Conservation (phyloP, 2,113 vertebrate species). For the Solenodon paradoxus region DNA sequence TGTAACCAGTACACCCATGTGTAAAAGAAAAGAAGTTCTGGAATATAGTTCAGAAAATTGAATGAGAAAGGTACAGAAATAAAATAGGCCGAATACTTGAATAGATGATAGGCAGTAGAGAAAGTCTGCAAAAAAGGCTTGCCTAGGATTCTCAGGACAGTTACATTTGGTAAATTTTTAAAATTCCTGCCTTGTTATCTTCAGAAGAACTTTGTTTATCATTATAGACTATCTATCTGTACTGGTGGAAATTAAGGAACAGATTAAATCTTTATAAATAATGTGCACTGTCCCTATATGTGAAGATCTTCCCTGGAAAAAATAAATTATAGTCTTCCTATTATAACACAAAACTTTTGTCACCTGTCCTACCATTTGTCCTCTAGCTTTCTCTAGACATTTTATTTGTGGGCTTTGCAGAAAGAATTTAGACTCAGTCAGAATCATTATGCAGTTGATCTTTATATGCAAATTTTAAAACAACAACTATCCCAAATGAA, state of each 20-base stretch:
- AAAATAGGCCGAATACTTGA: neutral
- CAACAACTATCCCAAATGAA: neutral
- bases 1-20: neutral
- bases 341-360: neutral
- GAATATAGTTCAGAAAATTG: neutral
- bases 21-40: conserved; percentile 12
- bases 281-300: neutral
- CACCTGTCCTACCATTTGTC: neutral
- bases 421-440: neutral
- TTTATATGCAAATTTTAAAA: neutral
- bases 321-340: neutral
- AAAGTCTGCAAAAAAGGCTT: neutral
- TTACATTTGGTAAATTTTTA: neutral
- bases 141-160: neutral
- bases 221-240: neutral
- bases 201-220: neutral
- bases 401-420: neutral
- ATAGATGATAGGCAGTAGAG: neutral
- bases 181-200: neutral
- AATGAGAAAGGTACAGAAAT: conserved; percentile 12
- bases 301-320: neutral
- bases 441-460: neutral
- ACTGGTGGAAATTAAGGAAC: neutral
- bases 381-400: neutral
- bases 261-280: neutral